Conservation (phyloP, 2,888 invertebrate genomes). For the Belgica antarctica region DNA sequence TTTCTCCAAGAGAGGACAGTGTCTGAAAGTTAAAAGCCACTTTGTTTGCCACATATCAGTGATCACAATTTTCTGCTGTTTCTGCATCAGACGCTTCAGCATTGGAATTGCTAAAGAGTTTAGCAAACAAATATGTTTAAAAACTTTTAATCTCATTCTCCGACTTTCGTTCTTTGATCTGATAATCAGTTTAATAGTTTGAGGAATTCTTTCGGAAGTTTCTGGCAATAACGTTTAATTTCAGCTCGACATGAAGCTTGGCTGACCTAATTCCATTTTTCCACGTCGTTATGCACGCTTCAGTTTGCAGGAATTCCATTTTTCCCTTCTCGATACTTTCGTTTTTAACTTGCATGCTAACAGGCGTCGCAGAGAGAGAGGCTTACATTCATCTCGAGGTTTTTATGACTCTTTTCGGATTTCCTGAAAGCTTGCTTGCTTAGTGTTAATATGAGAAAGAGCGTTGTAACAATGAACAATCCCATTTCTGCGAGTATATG, state of each 20-base stretch:
- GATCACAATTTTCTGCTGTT: not conserved
- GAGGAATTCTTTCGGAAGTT: constrained; percentile 4
- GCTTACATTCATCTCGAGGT: not conserved
- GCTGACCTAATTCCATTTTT: constrained; percentile 8
- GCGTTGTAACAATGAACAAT: not conserved
- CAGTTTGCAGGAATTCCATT: not conserved
- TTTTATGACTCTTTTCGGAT: constrained; percentile 18
- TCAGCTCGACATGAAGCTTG: not conserved
- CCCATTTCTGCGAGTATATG: no score
- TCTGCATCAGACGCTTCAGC: not conserved
- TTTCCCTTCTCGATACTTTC: not conserved
- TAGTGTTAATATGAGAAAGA: constrained; percentile 10
- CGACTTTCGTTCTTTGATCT: not conserved
- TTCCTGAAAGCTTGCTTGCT: not conserved
- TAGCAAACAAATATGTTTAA: constrained; percentile 7
- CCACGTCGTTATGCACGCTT: not conserved
- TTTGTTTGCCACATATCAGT: not conserved
- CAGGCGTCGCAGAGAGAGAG: no score
- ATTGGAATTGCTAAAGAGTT: constrained; percentile 7
- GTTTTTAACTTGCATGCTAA: not conserved
- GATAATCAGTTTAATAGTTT: constrained; percentile 23
- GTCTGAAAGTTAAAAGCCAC: constrained; percentile 3
- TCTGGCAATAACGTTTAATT: not conserved
- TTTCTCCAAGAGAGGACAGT: not conserved
- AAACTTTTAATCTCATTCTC: not conserved